Conservation (phyloP, 2,888 invertebrate genomes). For the Ferrisia virgata region DNA sequence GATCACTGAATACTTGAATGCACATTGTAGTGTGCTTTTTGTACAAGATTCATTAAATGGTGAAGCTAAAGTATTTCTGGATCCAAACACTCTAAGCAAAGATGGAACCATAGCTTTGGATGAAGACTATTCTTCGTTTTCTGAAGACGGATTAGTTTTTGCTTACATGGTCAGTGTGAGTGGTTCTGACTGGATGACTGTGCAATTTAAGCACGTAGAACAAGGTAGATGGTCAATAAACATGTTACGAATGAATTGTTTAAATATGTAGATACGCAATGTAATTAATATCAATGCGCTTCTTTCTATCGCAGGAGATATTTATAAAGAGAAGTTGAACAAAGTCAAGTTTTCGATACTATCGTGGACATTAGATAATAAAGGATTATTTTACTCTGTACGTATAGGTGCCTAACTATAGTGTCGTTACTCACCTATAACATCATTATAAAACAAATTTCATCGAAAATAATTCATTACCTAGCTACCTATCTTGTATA, state of each 20-base stretch:
- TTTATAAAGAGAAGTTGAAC: too few species aligned
- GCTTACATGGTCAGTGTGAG: conserved; percentile 89
- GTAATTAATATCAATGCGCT: neutral
- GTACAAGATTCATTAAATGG: conserved; percentile 72
- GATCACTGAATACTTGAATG: too few species aligned
- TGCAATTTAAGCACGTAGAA: conserved; percentile 73
- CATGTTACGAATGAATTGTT: conserved; percentile 48
- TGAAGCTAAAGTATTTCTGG: conserved; percentile 80
- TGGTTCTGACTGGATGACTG: conserved; percentile 95
- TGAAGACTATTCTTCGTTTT: conserved; percentile 60
- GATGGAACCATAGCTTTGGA: conserved; percentile 68
- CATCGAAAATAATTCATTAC: too few species aligned
- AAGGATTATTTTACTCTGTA: too few species aligned
- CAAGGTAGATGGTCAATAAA: too few species aligned
- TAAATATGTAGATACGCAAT: too few species aligned
- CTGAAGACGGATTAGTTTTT: conserved; percentile 83
- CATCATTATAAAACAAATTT: too few species aligned
- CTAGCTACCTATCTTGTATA: too few species aligned
- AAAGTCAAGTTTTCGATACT: too few species aligned
- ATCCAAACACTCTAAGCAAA: conserved; percentile 61
- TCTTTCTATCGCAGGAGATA: neutral
- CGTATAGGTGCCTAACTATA: too few species aligned
- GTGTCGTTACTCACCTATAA: too few species aligned
- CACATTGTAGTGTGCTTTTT: conserved; percentile 73
- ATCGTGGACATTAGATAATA: too few species aligned